Evolutionary conservation across 2,888 invertebrate genomes (phyloP).

Genomic region (Cotesia congregata): DNA sequence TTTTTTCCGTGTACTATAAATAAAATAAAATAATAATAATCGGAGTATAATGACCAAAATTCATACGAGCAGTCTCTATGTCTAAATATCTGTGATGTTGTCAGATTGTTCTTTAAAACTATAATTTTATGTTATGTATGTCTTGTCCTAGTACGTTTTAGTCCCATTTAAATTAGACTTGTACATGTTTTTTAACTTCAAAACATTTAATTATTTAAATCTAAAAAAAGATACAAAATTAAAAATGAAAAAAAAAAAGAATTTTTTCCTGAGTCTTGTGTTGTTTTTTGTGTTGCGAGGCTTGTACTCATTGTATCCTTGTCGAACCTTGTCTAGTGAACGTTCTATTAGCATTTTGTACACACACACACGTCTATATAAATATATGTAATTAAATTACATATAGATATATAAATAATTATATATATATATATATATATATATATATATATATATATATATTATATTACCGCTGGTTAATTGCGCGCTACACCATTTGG

Average conservation of each 20-base stretch:
- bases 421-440: neutral
- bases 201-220: conserved; percentile 4
- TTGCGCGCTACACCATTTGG: neutral
- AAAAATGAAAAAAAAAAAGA: conserved; percentile 35
- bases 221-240: conserved; percentile 37
- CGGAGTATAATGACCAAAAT: conserved; percentile 44
- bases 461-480: neutral
- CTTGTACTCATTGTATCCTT: conserved; percentile 57
- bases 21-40: neutral
- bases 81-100: conserved; percentile 66
- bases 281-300: conserved; percentile 66
- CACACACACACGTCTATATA: conserved; percentile 44
- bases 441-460: conserved; percentile 1
- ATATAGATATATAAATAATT: neutral
- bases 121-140: conserved; percentile 66
- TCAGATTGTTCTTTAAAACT: conserved; percentile 64
- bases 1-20: neutral
- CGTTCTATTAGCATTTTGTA: conserved; percentile 59
- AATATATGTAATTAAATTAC: conserved; percentile 8
- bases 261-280: conserved; percentile 57
- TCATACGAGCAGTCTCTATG: conserved; percentile 61
- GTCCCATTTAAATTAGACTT: conserved; percentile 44
- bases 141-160: conserved; percentile 65
- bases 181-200: neutral
- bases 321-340: conserved; percentile 65